Evolutionary conservation across 2,797 vertebrate species (phyloP).

Genomic region (Lepus townsendii): DNA sequence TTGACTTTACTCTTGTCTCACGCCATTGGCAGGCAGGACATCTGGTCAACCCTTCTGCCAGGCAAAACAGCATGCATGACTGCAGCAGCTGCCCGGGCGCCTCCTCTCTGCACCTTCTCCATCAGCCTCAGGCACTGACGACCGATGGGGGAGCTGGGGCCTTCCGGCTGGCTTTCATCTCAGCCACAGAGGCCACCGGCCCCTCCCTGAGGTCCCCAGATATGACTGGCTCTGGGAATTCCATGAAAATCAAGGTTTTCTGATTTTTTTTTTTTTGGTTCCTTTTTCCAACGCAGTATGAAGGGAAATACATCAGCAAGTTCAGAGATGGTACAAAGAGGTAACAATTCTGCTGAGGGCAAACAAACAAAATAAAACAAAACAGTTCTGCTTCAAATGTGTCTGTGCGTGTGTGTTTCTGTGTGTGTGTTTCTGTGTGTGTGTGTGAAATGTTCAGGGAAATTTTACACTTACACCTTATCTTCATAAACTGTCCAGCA

Average conservation of each 20-base stretch:
- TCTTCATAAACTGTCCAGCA: constrained; percentile 23
- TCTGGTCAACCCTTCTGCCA: background rate
- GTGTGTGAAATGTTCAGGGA: constrained; percentile 52
- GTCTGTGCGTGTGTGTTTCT: background rate
- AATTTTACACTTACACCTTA: constrained; percentile 67
- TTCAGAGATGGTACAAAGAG: constrained; percentile 83
- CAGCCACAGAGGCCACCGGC: background rate
- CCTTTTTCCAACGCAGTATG: constrained; percentile 65
- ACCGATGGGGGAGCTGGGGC: background rate
- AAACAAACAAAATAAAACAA: constrained; percentile 60
- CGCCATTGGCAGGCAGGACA: background rate
- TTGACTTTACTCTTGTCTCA: constrained; percentile 37
- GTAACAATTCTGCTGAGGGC: constrained; percentile 73
- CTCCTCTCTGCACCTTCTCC: background rate
- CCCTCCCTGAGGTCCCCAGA: constrained; percentile 40
- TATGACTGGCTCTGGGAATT: constrained; percentile 47
- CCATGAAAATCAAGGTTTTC: constrained; percentile 62
- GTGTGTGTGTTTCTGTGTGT: too few species aligned
- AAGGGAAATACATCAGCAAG: constrained; percentile 83
- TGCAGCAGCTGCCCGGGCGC: background rate
- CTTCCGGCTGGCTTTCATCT: background rate
- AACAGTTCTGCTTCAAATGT: constrained; percentile 72
- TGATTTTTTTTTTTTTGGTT: background rate
- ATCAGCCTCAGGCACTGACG: background rate
- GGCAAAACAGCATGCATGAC: accelerated